Evolutionary conservation across 2,797 vertebrate genomes (phyloP).

Genomic region (Leptoclinus maculatus): DNA sequence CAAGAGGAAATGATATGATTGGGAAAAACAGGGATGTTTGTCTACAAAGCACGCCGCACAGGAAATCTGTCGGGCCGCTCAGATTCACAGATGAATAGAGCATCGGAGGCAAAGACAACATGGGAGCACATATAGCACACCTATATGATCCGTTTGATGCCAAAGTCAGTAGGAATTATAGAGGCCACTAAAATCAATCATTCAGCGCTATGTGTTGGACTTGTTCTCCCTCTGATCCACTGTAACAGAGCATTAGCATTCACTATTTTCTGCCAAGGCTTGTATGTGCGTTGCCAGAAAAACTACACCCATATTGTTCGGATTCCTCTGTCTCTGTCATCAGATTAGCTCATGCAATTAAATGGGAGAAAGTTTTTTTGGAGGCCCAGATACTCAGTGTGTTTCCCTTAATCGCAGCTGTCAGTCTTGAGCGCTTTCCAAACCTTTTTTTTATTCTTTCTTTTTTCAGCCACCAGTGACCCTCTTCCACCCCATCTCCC

Average conservation of each 20-base stretch:
- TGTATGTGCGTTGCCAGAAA: neutral
- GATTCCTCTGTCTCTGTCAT: no score
- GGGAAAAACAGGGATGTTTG: constrained; percentile 71
- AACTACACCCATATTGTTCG: constrained; percentile 11
- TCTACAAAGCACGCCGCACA: constrained; percentile 67
- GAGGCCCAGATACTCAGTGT: constrained; percentile 6
- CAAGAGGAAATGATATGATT: constrained; percentile 74
- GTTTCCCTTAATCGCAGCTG: constrained; percentile 44
- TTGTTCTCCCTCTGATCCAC: neutral
- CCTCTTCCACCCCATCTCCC: constrained; percentile 73
- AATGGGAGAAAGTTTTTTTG: constrained; percentile 5
- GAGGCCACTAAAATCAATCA: neutral
- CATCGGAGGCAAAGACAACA: neutral
- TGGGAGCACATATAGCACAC: neutral
- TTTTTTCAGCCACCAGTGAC: constrained; percentile 60
- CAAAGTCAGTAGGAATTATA: neutral
- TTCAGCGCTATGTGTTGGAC: neutral
- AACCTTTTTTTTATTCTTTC: constrained; percentile 40
- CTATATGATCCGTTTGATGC: neutral
- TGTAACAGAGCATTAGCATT: neutral
- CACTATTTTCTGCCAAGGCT: neutral
- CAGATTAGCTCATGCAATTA: constrained; percentile 18
- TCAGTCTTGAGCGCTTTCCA: constrained; percentile 52
- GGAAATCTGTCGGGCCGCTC: constrained; percentile 67
- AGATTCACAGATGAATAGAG: constrained; percentile 29